Base-by-base conservation (phyloP, 2,888 invertebrate species). In the Cremastinae sp. region DNA sequence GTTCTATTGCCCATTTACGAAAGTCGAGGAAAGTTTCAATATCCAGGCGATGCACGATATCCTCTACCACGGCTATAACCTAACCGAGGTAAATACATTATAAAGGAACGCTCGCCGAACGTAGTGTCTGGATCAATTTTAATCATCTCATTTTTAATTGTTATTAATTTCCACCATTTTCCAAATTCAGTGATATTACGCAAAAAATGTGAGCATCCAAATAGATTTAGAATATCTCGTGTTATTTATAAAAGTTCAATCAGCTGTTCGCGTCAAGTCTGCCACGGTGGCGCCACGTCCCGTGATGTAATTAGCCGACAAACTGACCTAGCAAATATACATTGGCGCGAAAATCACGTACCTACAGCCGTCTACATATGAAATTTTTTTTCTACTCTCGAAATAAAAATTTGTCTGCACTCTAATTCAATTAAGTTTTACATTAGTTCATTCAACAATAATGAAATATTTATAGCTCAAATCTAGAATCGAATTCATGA, bases 21-120 rank as follows among this genome's bases (percentile, higher is more conserved):
- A 99, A 94, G 99, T 99, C 61, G 99, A 99, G 91, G 99, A 99
- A 91, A 99, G 98, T 90, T 99, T 99, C 90, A 99, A 98, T 91
- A 92, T 98, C 73, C 99, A 99, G 91, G 99, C 99, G 18, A 95
- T 96, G 90, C 99, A 99, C 91, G 99, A 99, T 91, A 93, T 99
- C 85, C 91, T 99, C 56, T 98, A 96, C 90, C 94, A 97, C 89
- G 93, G 95, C 82, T 92, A 93, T 90, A 96, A 97, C 92, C 92
- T 97, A 82, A 92, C 94, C 71, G 92, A 96, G 94, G 98, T 97
- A 92, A 89, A 69, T 75, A 49, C 55, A 41, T 22, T 28, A 41
- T 47, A 5, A 7, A n/a, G n/a, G n/a, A n/a, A 56, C 35, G 20
- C 49, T 39, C 28, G 28, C 28, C 28, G 28, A 5, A 28, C 5